These are phyloP conservation scores for Cercopithecus mona DNA, from an alignment of 2,113 vertebrate species.

Conservation along the genomic window DNA sequence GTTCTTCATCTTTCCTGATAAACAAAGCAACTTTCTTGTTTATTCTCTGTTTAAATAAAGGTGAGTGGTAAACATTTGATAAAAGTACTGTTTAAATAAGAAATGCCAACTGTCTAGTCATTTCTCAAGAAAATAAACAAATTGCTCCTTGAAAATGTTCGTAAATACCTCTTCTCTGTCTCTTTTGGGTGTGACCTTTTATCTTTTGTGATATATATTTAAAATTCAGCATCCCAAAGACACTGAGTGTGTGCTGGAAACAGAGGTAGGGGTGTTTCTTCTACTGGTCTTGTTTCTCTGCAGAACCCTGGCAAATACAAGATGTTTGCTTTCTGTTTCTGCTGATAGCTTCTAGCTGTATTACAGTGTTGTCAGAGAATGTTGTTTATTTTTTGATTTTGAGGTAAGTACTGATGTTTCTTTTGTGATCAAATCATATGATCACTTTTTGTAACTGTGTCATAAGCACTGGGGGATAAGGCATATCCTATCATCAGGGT, in stretches of 20 bases:
- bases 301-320: background rate
- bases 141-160: background rate
- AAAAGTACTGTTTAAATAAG: conserved; percentile 14
- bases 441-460: background rate
- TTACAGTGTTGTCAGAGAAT: background rate
- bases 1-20: conserved; percentile 60
- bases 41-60: conserved; percentile 62
- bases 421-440: background rate
- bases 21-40: conserved; percentile 65
- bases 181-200: background rate
- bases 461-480: background rate
- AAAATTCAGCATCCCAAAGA: background rate
- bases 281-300: background rate
- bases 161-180: background rate
- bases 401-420: background rate
- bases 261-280: too few species aligned
- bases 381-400: background rate
- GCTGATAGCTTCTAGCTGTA: background rate
- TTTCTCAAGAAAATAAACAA: conserved; percentile 13
- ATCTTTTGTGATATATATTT: background rate
- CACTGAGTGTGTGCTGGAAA: background rate
- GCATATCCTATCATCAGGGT: background rate
- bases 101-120: background rate
- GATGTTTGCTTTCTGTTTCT: background rate
- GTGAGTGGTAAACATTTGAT: conserved; percentile 45